Conservation (phyloP, 2,797 vertebrate genomes). For the Eulemur coronatus region DNA sequence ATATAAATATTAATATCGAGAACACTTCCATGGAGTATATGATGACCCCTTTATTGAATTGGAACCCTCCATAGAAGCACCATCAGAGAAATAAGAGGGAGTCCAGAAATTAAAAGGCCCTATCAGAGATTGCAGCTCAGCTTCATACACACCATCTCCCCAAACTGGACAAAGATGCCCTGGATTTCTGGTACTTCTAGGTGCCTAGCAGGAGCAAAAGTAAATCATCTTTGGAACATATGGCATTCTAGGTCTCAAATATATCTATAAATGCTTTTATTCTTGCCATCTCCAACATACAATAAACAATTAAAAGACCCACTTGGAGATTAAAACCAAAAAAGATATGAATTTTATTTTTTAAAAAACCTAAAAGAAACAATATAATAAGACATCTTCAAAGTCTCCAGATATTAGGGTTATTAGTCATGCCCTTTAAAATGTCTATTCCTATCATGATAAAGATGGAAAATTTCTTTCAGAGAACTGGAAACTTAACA, state of each 20-base stretch:
- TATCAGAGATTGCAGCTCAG: not conserved
- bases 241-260: not conserved
- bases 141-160: not conserved
- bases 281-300: not conserved
- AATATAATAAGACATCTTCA: not conserved
- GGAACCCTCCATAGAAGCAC: not conserved
- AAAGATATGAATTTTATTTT: not conserved
- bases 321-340: not conserved
- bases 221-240: not conserved
- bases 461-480: not conserved
- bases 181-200: not conserved
- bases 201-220: not conserved
- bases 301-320: not conserved
- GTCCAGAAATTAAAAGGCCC: not conserved
- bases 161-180: not conserved
- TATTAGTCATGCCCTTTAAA: not conserved
- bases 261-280: not conserved
- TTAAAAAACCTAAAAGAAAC: not conserved
- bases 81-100: not conserved
- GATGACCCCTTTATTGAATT: not conserved
- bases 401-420: not conserved
- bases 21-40: not conserved
- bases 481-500: not conserved
- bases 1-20: not conserved
- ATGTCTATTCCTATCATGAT: not conserved